Evolutionary conservation across 37 sponge, comb jelly and placozoan genomes (phyloP).

Genomic region (Axinella damicornis): DNA sequence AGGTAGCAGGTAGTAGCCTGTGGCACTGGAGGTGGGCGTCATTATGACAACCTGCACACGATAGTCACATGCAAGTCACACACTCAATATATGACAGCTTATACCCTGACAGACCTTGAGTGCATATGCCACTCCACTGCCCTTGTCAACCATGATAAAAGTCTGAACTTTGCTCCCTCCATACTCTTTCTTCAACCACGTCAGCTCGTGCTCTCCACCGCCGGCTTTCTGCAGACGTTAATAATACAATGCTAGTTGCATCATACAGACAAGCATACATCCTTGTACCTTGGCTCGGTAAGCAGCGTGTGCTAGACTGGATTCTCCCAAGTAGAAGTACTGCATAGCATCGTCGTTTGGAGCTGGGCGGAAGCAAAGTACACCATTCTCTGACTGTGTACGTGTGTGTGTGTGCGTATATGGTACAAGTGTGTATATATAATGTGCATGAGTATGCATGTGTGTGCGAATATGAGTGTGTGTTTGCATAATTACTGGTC

Average conservation of each 20-base stretch:
- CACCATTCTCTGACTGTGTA: conserved; percentile 32
- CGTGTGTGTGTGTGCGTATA: too few species aligned
- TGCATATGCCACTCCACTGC: conserved; percentile 38
- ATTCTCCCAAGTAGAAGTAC: conserved; percentile 24
- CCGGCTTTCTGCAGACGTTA: conserved; percentile 59
- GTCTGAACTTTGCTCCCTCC: conserved; percentile 10
- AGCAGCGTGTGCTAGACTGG: background rate
- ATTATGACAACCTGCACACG: conserved; percentile 55
- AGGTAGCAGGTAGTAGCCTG: conserved; percentile 50
- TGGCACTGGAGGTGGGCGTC: conserved; percentile 63
- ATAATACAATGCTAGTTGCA: too few species aligned
- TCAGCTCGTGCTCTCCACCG: conserved; percentile 34
- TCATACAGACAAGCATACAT: too few species aligned
- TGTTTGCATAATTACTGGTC: too few species aligned
- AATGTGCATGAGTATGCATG: background rate
- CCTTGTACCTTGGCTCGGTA: conserved; percentile 4
- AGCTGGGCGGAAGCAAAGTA: conserved; percentile 51
- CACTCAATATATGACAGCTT: background rate
- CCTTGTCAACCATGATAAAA: conserved; percentile 55
- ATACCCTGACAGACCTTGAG: conserved; percentile 47
- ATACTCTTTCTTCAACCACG: conserved; percentile 29
- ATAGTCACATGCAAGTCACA: too few species aligned
- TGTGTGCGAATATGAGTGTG: background rate
- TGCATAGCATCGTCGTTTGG: conserved; percentile 13
- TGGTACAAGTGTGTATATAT: too few species aligned